phyloP scores from a whole-genome alignment of 2,113 vertebrate species.

The Jacana jacana region DNA sequence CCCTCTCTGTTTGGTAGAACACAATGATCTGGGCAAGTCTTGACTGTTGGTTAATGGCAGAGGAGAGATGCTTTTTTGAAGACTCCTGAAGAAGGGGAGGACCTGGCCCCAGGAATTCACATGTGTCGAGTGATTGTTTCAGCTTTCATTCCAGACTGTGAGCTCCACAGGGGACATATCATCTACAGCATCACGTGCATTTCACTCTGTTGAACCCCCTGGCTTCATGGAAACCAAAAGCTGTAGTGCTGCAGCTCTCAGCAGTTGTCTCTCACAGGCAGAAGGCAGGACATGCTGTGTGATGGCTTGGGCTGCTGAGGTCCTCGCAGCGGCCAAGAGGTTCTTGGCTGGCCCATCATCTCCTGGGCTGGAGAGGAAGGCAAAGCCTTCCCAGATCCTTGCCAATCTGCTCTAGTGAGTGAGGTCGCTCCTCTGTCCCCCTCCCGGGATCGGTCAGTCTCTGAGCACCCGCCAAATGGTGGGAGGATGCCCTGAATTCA shows the following conservation, averaged over 20 bases:
- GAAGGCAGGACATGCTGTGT: background rate
- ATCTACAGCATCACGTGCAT: background rate
- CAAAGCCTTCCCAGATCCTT: background rate
- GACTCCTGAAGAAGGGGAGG: background rate
- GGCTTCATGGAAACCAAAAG: background rate
- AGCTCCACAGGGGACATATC: background rate
- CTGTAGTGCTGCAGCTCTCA: background rate
- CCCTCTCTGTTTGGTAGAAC: background rate
- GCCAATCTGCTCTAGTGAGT: no score
- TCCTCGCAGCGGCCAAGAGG: accelerated
- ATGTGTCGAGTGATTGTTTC: background rate
- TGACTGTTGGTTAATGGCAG: background rate
- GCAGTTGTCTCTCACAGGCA: accelerated
- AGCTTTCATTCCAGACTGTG: background rate
- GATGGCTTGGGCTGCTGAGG: background rate
- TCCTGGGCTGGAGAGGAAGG: background rate
- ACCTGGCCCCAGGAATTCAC: background rate
- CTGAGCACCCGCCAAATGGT: background rate
- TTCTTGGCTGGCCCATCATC: background rate
- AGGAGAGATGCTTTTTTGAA: background rate
- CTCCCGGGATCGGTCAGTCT: background rate
- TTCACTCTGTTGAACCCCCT: background rate
- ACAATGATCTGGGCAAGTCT: background rate
- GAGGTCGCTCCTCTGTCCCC: background rate
- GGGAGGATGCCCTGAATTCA: background rate